A percentile compares a stretch with the other conserved stretches of the same genome.
Evolutionary conservation across 2,888 invertebrate genomes (phyloP).

Genomic region (Eumerus sabulonum): DNA sequence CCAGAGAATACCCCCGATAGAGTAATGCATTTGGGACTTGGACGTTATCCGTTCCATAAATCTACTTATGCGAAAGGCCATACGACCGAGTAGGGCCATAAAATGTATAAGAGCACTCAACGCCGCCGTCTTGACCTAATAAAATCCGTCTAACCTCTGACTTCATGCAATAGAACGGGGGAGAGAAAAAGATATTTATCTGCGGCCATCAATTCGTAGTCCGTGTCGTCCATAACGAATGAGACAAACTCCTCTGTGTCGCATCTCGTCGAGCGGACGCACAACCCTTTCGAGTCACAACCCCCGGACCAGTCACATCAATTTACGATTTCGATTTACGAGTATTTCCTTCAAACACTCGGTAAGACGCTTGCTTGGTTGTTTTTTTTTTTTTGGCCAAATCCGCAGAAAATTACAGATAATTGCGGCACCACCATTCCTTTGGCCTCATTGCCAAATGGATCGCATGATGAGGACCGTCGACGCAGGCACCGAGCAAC

Average conservation of each 20-base stretch:
- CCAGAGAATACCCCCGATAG: too few relatives aligned
- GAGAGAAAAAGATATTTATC: slow-evolving; percentile 60
- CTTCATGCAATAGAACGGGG: neutral
- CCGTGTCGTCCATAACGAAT: slow-evolving; percentile 55
- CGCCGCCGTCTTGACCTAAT: slow-evolving; percentile 60
- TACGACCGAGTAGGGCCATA: slow-evolving; percentile 5
- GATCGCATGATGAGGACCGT: slow-evolving; percentile 55
- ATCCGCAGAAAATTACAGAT: slow-evolving; percentile 66
- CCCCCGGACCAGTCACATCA: slow-evolving; percentile 60
- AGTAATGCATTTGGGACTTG: too few relatives aligned
- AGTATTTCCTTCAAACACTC: slow-evolving; percentile 37
- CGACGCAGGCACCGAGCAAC: neutral
- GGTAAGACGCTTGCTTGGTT: slow-evolving; percentile 15
- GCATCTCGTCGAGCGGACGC: neutral
- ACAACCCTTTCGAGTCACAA: slow-evolving; percentile 54
- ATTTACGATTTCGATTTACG: slow-evolving; percentile 56
- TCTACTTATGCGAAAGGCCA: slow-evolving; percentile 5
- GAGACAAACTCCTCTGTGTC: slow-evolving; percentile 17
- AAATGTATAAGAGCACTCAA: slow-evolving; percentile 18
- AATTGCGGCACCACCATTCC: slow-evolving; percentile 51
- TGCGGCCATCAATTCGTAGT: slow-evolving; percentile 59
- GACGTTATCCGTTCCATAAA: slow-evolving; percentile 44
- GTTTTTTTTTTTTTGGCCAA: slow-evolving; percentile 26
- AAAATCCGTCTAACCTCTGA: slow-evolving; percentile 17
- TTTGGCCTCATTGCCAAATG: slow-evolving; percentile 61